phyloP scores from a whole-genome alignment of 1,140 invertebrate genomes.

The Drosophila rhopaloa region DNA sequence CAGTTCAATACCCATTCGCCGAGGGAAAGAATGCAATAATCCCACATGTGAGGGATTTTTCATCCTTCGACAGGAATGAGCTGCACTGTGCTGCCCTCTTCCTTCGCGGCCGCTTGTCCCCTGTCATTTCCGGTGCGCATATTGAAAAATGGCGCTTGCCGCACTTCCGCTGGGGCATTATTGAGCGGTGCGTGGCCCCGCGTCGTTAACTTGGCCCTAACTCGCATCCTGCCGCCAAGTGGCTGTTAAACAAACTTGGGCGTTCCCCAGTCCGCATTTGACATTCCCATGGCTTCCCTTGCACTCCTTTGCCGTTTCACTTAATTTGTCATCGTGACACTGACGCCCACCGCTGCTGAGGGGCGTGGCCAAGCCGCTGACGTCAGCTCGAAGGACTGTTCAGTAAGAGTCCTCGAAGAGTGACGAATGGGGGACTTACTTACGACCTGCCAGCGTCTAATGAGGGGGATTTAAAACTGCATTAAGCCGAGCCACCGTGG shows the following conservation, averaged over 20 bases:
- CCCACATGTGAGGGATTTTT: slow-evolving; percentile 15
- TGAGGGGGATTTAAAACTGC: slow-evolving; percentile 60
- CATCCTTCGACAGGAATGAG: not conserved
- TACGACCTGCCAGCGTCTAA: slow-evolving; percentile 31
- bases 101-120: slow-evolving; percentile 15
- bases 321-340: slow-evolving; percentile 66
- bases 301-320: slow-evolving; percentile 46
- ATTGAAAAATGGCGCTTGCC: slow-evolving; percentile 77
- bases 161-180: slow-evolving; percentile 67
- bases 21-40: slow-evolving; percentile 62
- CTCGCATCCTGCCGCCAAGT: slow-evolving; percentile 49
- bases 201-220: slow-evolving; percentile 67
- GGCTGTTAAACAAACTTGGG: slow-evolving; percentile 49
- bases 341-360: slow-evolving; percentile 23
- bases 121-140: slow-evolving; percentile 70
- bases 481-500: slow-evolving; percentile 35
- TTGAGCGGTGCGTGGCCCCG: slow-evolving; percentile 52
- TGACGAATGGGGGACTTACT: slow-evolving; percentile 58
- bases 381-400: slow-evolving; percentile 54
- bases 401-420: slow-evolving; percentile 19
- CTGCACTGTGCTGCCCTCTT: slow-evolving; percentile 16
- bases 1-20: slow-evolving; percentile 20
- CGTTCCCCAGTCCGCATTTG: slow-evolving; percentile 31
- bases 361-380: slow-evolving; percentile 61
- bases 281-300: slow-evolving; percentile 27